phyloP scores from a whole-genome alignment of 53 echinoderm and acorn worm genomes.

The Pentamera pediparva region DNA sequence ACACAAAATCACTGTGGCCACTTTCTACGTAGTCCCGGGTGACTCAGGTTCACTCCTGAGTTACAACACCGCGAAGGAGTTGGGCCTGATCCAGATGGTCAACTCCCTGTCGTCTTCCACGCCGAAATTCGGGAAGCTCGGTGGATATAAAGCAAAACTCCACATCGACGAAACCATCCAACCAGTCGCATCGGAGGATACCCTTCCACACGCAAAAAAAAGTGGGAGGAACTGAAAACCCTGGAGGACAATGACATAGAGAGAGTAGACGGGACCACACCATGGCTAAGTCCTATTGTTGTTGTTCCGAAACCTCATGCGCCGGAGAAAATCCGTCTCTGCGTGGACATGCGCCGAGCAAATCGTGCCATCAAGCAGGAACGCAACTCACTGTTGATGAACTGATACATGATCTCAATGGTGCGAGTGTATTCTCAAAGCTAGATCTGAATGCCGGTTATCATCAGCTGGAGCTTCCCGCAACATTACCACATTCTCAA shows the following conservation, averaged over 20 bases:
- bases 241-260: slow-evolving; percentile 57
- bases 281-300: slow-evolving; percentile 52
- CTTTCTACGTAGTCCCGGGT: not conserved
- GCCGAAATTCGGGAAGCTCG: not conserved
- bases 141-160: not conserved
- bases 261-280: slow-evolving; percentile 42
- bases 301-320: slow-evolving; percentile 47
- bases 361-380: slow-evolving; percentile 47
- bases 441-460: slow-evolving; percentile 54
- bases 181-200: slow-evolving; percentile 53
- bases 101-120: not conserved
- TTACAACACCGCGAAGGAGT: not conserved
- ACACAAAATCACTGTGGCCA: not conserved
- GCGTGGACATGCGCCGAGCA: slow-evolving; percentile 24
- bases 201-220: slow-evolving; percentile 56
- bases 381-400: slow-evolving; percentile 55
- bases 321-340: slow-evolving; percentile 29
- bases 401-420: slow-evolving; percentile 43
- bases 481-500: slow-evolving; percentile 56
- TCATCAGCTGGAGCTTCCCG: slow-evolving; percentile 50
- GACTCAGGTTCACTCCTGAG: slow-evolving; percentile 1
- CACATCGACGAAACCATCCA: slow-evolving; percentile 3
- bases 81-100: not conserved
- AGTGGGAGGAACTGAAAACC: slow-evolving; percentile 29
- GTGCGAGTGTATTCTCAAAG: slow-evolving; percentile 40